Evolutionary conservation across 92 coral and sea anemone genomes (phyloP), one percentile per base, ranked within the genome.

Genomic region (Phenganax marumi): DNA sequence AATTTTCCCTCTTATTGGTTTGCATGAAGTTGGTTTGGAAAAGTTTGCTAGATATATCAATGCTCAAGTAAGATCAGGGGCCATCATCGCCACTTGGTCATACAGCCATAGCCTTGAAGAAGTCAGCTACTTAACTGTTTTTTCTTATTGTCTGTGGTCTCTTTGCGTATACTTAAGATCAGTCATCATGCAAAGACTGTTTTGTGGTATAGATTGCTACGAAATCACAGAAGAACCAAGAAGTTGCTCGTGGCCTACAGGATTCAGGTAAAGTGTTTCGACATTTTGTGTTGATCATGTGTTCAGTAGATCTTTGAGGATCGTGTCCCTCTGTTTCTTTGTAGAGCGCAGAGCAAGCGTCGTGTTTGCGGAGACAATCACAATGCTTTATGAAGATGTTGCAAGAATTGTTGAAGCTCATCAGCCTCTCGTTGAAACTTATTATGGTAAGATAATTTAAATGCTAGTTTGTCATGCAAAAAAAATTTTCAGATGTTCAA

Each of bases 331-430:
- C 51, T 56, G 7, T 48, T 26, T 23, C 24, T 3, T 50, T 83
- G 5, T 79, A 96, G 99, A 92, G 58, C 96, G 97, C 33, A 90
- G 89, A 70, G 89, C 93, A n/a, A 96, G 90, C 12, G 91, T 96
- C n/a, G 91, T 92, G 85, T 96, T 96, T 88, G 99, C 99, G 50
- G 93, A 92, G 80, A 88, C 97, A 5, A 83, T 96, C 8, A 96
- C 97, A 25, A 85, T 92, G 93, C 86, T 96, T 83, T 90, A 87
- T 85, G 99, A 96, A 80, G 88, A 90, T 73, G 91, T 96, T 52
- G 99, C 99, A 25, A 89, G 99, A 8, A 91, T 91, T 52, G 99
- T 96, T 21, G 99, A 96, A 76, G 97, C 93, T 63, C 99, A 91
- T 39, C 99, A 92, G 88, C 99, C 99, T 8, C 89, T 91, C 73